A percentile compares a stretch with the other conserved stretches of the same genome.
These are phyloP conservation scores for Craseonycteris thonglongyai DNA, from an alignment of 2,113 vertebrate species.

Conservation along the genomic window DNA sequence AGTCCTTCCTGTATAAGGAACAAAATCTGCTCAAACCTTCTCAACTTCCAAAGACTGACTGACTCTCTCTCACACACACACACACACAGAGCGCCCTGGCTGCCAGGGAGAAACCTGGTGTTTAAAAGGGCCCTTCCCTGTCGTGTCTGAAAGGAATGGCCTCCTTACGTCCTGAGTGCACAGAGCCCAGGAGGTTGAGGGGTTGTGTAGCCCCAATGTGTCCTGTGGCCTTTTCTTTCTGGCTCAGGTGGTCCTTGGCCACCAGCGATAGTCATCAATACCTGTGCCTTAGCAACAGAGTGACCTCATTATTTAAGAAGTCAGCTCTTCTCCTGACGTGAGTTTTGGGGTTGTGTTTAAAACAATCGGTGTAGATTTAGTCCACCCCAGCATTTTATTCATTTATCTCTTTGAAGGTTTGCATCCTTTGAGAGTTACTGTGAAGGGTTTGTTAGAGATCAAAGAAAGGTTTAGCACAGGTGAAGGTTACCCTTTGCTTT, in stretches of 20 bases:
- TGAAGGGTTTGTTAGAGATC: not conserved
- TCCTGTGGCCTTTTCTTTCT: not conserved
- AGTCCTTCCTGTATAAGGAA: not conserved
- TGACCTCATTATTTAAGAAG: not conserved
- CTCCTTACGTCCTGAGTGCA: not conserved
- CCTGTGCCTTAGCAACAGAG: not conserved
- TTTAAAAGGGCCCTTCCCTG: not conserved
- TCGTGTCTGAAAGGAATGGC: not conserved
- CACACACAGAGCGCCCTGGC: not conserved
- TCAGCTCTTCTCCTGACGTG: not conserved
- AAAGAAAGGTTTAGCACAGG: not conserved
- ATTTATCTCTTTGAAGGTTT: not conserved
- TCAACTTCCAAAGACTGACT: no score
- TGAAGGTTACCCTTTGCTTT: fast-evolving
- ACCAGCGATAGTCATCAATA: fast-evolving
- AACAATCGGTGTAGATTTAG: not conserved
- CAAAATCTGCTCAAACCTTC: not conserved
- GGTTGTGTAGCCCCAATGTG: fast-evolving
- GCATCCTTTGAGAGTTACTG: not conserved
- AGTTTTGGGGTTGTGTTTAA: not conserved
- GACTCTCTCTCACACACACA: no score
- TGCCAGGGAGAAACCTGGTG: not conserved
- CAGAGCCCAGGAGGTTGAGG: not conserved
- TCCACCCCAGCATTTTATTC: not conserved
- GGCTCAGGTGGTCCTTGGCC: not conserved